Evolutionary conservation across 2,888 invertebrate species (phyloP), one percentile per base, ranked within the genome.

Genomic region (Oscheius onirici): DNA sequence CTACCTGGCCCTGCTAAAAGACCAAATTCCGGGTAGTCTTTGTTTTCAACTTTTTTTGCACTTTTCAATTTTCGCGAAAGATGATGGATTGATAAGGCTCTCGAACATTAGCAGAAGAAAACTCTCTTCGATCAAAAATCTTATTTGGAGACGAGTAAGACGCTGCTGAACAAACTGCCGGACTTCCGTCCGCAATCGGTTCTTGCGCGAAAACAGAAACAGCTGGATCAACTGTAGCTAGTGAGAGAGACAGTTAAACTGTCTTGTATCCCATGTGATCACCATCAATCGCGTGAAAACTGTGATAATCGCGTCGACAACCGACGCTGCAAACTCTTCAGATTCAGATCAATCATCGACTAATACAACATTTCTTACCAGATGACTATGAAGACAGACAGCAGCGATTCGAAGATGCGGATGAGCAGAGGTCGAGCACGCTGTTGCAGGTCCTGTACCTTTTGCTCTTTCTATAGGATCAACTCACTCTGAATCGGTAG

Each of bases 401-500:
- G 55, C 11, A 73, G 70, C 41, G 54, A 28, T 20, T 67, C 69
- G 61, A 69, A 43, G 24, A 65, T 46, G 13, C 71, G 63, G 13
- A 68, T 68, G 34, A 43, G 20, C 20, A 68, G 57, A 3, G 68
- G 68, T 13, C 68, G 43, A 2, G 55, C 8, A n/a, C 68, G 55
- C 44, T 68, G n/a, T 24, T 68, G 49, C 28, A 24, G 57, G 58
- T 68, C 68, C 68, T 68, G 43, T 44, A 68, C 20, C 10, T 13
- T 51, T 40, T 51, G 17, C 13, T 40, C 15, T 51, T 15, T 51
- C 44, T 20, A 26, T 46, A 20, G 10, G n/a, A 54, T 34, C 8
- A 13, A 34, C 57, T 58, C 13, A 72, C 76, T 71, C 69, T 69
- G 17, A 61, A 63, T 40, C 72, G 17, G 49, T 73, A 69, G 65